Conservation (phyloP, 1,140 invertebrate genomes). For the Heliconius hewitsoni region DNA sequence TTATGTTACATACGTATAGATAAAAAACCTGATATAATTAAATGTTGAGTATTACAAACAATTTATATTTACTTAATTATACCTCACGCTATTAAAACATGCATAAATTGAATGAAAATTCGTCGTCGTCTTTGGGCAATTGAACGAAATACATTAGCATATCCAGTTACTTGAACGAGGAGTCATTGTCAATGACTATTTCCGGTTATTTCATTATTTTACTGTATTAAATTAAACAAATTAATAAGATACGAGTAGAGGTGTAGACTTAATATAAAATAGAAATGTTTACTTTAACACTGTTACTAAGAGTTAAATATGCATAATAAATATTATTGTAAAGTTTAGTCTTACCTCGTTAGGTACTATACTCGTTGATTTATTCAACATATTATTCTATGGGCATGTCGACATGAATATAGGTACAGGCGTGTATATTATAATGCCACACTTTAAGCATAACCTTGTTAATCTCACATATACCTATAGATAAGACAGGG, state of each 20-base stretch:
- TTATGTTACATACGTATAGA: neutral
- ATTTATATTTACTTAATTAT: conserved; percentile 1
- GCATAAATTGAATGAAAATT: conserved; percentile 3
- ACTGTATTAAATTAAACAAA: neutral
- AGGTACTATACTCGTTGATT: neutral
- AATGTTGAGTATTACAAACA: neutral
- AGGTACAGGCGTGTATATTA: neutral
- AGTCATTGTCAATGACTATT: conserved; percentile 19
- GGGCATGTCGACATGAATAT: neutral
- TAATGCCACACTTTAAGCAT: neutral
- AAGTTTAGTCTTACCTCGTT: neutral
- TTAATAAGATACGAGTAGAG: neutral
- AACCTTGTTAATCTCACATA: too few relatives aligned
- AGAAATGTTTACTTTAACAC: neutral
- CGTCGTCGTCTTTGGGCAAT: conserved; percentile 8
- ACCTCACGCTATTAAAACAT: neutral
- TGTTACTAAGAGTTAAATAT: neutral
- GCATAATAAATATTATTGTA: neutral
- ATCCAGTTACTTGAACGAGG: conserved; percentile 16
- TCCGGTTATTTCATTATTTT: conserved; percentile 18
- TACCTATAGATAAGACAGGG: too few relatives aligned
- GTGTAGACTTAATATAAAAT: neutral
- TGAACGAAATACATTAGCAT: conserved; percentile 10
- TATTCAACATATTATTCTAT: neutral
- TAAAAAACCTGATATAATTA: neutral